Percentiles rank a stretch among this genome's conserved stretches.
These are phyloP conservation scores for Spea bombifrons DNA, from an alignment of 2,113 vertebrate genomes.

Conservation along the genomic window DNA sequence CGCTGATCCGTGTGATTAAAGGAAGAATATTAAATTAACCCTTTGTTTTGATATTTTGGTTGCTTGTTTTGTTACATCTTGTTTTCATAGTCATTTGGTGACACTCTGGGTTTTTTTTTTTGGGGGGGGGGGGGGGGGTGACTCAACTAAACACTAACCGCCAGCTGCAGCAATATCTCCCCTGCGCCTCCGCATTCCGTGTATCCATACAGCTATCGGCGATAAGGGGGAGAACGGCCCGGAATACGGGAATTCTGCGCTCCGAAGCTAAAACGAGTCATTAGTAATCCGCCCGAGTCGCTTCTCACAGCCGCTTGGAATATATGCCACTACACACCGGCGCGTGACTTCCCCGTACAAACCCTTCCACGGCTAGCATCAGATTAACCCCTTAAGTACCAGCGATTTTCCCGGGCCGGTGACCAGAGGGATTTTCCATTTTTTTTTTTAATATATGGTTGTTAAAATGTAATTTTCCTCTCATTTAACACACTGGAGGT, in stretches of 20 bases:
- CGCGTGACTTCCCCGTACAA: no score
- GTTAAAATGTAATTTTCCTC: no score
- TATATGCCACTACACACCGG: constrained; percentile 1
- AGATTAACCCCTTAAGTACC: no score
- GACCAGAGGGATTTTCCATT: no score
- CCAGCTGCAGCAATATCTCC: neutral
- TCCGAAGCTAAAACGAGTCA: neutral
- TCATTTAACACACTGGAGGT: no score
- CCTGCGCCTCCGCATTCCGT: neutral
- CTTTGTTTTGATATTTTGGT: neutral
- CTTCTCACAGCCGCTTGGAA: neutral
- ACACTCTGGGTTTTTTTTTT: neutral
- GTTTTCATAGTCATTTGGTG: neutral
- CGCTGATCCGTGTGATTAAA: no score
- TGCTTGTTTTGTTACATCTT: neutral
- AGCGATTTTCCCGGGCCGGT: no score
- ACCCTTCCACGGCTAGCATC: no score
- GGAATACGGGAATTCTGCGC: neutral
- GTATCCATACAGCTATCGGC: neutral
- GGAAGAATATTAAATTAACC: no score
- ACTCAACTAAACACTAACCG: neutral
- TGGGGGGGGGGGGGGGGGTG: no score
- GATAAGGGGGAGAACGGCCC: neutral
- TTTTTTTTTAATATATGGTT: no score
- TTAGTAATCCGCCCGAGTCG: neutral